Evolutionary conservation across 2,888 invertebrate species (phyloP), one percentile per base, ranked within the genome.

Genomic region (Orthosia incerta): DNA sequence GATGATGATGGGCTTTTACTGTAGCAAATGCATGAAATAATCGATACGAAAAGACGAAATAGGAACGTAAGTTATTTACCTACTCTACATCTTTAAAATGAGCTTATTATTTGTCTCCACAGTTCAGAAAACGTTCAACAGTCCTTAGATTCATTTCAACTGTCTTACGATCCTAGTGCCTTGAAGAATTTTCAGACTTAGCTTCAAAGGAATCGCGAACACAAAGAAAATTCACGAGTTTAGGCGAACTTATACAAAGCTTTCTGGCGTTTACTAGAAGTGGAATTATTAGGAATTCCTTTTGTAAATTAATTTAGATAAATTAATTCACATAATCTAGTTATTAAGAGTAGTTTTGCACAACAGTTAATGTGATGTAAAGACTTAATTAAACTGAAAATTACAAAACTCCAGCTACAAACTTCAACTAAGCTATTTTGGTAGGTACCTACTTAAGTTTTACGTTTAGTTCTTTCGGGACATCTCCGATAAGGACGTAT

Each of bases 161-260:
- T 59, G 50, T 50, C 60, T 45, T 23, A 13, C 15, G 9, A 39
- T 67, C 26, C 15, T 46, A 18, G 15, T 70, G 45, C 1, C 23
- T 26, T 15, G 26, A 11, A 69, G 77, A 18, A 20, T 50, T 23
- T 50, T 62, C 50, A 76, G 45, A 50, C 65, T 50, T 20, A 55
- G n/a, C 46, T 69, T 70, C 65, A 79, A 76, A 76, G 57, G 53
- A 62, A 61, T 57, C 3, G 9, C 20, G 5, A 63, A 26, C 57
- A 76, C 65, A 76, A 70, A 66, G 56, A n/a, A 65, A 59, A 68
- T 50, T n/a, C 5, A 59, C 12, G 12, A 31, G 23, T 11, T 59
- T 39, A 60, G 62, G n/a, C 13, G 31, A 65, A 65, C 18, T 39
- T 51, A 39, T 18, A n/a, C 13, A 45, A 16, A 59, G 48, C 50